A percentile compares a stretch with the other conserved stretches of the same genome.
Conservation (phyloP, 53 echinoderm and acorn worm genomes). For the Echinarachnius parma region DNA sequence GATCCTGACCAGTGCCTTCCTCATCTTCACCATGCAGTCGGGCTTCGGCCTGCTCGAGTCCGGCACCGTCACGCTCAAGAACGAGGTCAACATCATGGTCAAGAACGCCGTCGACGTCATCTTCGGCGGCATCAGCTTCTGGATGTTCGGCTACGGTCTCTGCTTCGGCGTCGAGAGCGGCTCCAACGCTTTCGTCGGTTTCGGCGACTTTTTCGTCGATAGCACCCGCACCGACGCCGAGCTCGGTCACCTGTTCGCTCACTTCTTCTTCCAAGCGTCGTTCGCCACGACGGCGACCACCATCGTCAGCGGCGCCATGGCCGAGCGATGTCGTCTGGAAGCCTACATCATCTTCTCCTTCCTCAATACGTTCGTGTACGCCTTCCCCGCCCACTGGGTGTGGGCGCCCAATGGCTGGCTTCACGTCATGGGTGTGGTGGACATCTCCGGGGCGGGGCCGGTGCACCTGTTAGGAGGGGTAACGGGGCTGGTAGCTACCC, state of each 20-base stretch:
- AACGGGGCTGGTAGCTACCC: constrained; percentile 81
- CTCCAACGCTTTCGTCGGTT: constrained; percentile 66
- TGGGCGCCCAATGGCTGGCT: constrained; percentile 82
- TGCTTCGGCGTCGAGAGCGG: constrained; percentile 68
- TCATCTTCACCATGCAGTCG: constrained; percentile 98
- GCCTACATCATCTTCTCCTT: constrained; percentile 84
- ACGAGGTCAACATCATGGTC: constrained; percentile 98
- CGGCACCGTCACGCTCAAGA: constrained; percentile 82
- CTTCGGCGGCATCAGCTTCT: constrained; percentile 87
- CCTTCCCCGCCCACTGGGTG: constrained; percentile 81
- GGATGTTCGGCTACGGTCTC: constrained; percentile 89
- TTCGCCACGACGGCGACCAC: constrained; percentile 94
- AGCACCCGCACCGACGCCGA: constrained; percentile 31
- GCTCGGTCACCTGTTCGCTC: constrained; percentile 66
- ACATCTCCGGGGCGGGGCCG: constrained; percentile 65
- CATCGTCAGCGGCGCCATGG: constrained; percentile 85
- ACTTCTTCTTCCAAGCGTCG: constrained; percentile 92
- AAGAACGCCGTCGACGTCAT: constrained; percentile 91
- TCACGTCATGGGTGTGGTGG: constrained; percentile 66
- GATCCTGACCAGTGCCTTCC: constrained; percentile 88
- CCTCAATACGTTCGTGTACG: constrained; percentile 82
- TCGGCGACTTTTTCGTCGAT: constrained; percentile 83
- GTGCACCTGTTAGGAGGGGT: constrained; percentile 89
- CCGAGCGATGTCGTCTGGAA: constrained; percentile 82
- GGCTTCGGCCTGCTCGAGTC: constrained; percentile 94